Evolutionary conservation across 2,797 vertebrate species (phyloP).

Genomic region (Betta splendens): DNA sequence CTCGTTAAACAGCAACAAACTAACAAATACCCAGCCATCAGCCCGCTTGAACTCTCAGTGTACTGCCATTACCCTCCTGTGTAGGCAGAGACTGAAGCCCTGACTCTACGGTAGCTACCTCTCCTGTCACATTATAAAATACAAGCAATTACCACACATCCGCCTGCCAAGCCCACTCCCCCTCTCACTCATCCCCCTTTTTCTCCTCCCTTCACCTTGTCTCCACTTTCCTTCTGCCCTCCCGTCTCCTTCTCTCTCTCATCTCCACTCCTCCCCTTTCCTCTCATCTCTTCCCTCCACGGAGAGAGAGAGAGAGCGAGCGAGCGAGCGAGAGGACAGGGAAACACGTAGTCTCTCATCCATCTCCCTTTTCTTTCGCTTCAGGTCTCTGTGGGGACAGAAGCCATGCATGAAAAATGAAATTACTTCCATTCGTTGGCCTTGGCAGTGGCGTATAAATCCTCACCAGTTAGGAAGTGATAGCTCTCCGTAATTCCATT

Average conservation of each 20-base stretch:
- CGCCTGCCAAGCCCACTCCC: slow-evolving; percentile 44
- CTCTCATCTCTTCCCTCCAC: slow-evolving; percentile 28
- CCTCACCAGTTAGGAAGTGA: slow-evolving; percentile 75
- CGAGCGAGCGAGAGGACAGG: too few relatives aligned
- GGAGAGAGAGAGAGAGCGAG: too few relatives aligned
- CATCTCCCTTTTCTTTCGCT: slow-evolving; percentile 41
- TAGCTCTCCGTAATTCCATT: slow-evolving; percentile 73
- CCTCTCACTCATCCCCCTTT: slow-evolving; percentile 32
- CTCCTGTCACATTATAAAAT: slow-evolving; percentile 57
- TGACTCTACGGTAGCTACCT: slow-evolving; percentile 51
- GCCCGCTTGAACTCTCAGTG: slow-evolving; percentile 43
- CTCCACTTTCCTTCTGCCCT: slow-evolving; percentile 22
- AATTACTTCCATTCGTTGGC: slow-evolving; percentile 78
- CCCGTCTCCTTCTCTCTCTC: slow-evolving; percentile 24
- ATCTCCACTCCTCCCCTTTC: slow-evolving; percentile 31
- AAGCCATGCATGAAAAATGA: slow-evolving; percentile 79
- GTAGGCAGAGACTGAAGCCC: slow-evolving; percentile 22
- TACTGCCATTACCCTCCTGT: slow-evolving; percentile 42
- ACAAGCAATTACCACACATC: slow-evolving; percentile 67
- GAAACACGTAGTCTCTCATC: slow-evolving; percentile 28
- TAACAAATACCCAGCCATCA: slow-evolving; percentile 43
- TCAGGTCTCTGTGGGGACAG: slow-evolving; percentile 72
- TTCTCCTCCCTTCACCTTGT: slow-evolving; percentile 50
- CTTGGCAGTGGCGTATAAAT: slow-evolving; percentile 71
- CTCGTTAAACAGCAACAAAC: slow-evolving; percentile 55